phyloP scores from a whole-genome alignment of 2,888 invertebrate genomes.

The Protonemura montana region DNA sequence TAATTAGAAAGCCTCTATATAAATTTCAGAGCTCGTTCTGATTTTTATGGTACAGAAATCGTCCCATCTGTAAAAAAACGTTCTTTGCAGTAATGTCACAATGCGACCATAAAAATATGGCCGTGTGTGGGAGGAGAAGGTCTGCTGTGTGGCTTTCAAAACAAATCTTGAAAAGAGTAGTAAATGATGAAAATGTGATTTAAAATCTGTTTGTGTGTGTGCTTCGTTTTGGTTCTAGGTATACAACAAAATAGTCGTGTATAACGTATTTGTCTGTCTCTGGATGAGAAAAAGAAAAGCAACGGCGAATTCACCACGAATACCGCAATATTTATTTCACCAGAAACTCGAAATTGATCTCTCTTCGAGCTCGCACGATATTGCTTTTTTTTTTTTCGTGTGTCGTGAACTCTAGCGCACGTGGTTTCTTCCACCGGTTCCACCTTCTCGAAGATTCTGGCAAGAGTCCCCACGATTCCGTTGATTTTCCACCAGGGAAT shows the following conservation, averaged over 20 bases:
- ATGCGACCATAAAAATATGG: neutral
- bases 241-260: neutral
- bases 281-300: neutral
- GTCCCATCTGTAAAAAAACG: conserved; percentile 1
- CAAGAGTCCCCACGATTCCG: conserved; percentile 15
- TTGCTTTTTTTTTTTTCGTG: neutral
- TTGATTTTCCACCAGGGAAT: neutral
- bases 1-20: neutral
- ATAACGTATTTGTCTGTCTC: neutral
- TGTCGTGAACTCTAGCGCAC: neutral
- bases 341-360: neutral
- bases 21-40: neutral
- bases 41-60: neutral
- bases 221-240: neutral
- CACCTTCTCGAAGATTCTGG: neutral
- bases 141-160: neutral
- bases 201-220: neutral
- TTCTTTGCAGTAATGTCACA: conserved; percentile 12
- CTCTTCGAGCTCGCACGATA: neutral
- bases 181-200: conserved; percentile 7
- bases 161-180: neutral
- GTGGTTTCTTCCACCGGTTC: neutral
- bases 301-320: neutral
- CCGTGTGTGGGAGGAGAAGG: neutral
- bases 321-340: neutral